A percentile compares a stretch with the other conserved stretches of the same genome.
These are phyloP conservation scores for Drosophila tanythrix DNA, from an alignment of 2,888 invertebrate genomes.

Conservation along the genomic window DNA sequence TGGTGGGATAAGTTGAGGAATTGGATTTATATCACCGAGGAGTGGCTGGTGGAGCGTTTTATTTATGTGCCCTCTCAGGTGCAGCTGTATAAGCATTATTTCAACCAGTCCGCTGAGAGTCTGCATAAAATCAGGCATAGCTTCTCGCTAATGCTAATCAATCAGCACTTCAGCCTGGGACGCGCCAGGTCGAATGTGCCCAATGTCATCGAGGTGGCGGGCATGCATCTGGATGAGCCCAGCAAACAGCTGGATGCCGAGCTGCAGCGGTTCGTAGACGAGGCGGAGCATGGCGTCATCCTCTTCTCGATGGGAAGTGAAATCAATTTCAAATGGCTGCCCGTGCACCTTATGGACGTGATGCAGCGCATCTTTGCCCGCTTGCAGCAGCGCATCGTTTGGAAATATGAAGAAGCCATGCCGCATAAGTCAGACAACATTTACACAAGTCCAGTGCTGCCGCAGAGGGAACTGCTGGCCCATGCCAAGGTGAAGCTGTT, in stretches of 20 bases:
- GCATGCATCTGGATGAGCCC: slow-evolving; percentile 67
- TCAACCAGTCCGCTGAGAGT: slow-evolving; percentile 24
- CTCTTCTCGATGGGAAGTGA: slow-evolving; percentile 78
- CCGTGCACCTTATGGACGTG: slow-evolving; percentile 24
- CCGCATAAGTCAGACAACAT: slow-evolving; percentile 68
- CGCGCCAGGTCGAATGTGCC: slow-evolving; percentile 75
- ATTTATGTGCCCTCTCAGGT: slow-evolving; percentile 56
- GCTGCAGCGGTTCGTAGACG: slow-evolving; percentile 69
- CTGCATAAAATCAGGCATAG: slow-evolving; percentile 56
- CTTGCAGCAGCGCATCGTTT: slow-evolving; percentile 68
- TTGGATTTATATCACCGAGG: slow-evolving; percentile 60
- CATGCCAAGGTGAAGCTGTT: slow-evolving; percentile 85
- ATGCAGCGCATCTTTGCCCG: slow-evolving; percentile 49
- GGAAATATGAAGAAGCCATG: slow-evolving; percentile 58
- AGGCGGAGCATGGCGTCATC: slow-evolving; percentile 69
- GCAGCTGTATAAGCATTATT: slow-evolving; percentile 50
- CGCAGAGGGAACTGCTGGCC: slow-evolving; percentile 83
- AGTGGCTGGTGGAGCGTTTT: slow-evolving; percentile 47
- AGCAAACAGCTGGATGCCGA: slow-evolving; percentile 30
- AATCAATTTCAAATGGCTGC: slow-evolving; percentile 55
- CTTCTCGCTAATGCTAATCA: slow-evolving; percentile 80
- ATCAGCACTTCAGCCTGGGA: slow-evolving; percentile 79
- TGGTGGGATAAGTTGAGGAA: slow-evolving; percentile 39
- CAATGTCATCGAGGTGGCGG: slow-evolving; percentile 79
- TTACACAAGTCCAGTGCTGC: slow-evolving; percentile 76